A percentile compares a stretch with the other conserved stretches of the same genome.
Evolutionary conservation across 37 sponge, comb jelly and placozoan species (phyloP).

Genomic region (Cliona cf. orientalis): DNA sequence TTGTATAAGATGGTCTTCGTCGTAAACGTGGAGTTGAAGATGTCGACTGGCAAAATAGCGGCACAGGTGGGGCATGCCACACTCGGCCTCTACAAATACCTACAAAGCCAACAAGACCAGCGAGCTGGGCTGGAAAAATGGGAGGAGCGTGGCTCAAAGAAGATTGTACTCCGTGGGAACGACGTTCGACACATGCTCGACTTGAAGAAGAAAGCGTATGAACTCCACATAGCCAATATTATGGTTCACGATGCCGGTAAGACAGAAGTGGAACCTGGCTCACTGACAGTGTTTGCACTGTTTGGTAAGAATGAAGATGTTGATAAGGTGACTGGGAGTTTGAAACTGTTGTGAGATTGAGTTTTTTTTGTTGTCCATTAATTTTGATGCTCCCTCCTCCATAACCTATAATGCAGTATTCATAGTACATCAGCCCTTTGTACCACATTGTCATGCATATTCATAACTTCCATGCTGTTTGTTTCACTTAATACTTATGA

Average conservation of each 20-base stretch:
- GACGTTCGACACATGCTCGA: slow-evolving; percentile 46
- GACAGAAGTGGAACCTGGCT: slow-evolving; percentile 78
- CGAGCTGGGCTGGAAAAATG: slow-evolving; percentile 26
- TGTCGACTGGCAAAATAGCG: slow-evolving; percentile 83
- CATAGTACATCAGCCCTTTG: too few relatives aligned
- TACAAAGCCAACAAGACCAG: slow-evolving; percentile 12
- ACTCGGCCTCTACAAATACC: slow-evolving; percentile 58
- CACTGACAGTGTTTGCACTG: slow-evolving; percentile 80
- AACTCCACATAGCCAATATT: slow-evolving; percentile 26
- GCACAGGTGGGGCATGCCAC: slow-evolving; percentile 89
- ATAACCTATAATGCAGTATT: too few relatives aligned
- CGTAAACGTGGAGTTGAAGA: slow-evolving; percentile 75
- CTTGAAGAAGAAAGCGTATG: slow-evolving; percentile 46
- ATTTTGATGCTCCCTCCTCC: not conserved
- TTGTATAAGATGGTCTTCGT: slow-evolving; percentile 82
- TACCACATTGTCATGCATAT: too few relatives aligned
- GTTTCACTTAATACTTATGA: too few relatives aligned
- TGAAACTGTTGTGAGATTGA: slow-evolving; percentile 59
- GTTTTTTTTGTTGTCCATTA: not conserved
- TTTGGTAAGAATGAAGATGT: slow-evolving; percentile 62
- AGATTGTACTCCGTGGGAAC: slow-evolving; percentile 70
- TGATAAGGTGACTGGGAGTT: slow-evolving; percentile 66
- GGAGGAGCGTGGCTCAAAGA: slow-evolving; percentile 62
- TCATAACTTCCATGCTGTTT: too few relatives aligned
- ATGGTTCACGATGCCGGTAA: slow-evolving; percentile 79